Evolutionary conservation across 2,888 invertebrate species (phyloP), one percentile per base, ranked within the genome.

Genomic region (Dermolepida albohirtum): DNA sequence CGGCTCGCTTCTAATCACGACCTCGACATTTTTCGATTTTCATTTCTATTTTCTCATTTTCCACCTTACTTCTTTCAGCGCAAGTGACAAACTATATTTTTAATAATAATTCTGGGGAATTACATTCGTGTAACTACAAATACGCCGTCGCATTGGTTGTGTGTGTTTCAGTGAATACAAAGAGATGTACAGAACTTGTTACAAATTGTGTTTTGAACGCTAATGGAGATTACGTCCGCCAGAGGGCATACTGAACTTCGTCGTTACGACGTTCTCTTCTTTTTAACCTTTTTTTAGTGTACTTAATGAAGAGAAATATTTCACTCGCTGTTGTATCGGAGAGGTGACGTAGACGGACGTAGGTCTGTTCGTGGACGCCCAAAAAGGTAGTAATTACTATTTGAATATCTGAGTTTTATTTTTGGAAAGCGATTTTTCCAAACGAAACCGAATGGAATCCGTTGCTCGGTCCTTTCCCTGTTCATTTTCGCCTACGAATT

Each of bases 221-320:
- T 44, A 59, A 59, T 59, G 44, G 29, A 59, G 59, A 59, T 59
- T 59, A 59, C 47, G 34, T 59, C 40, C 57, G 10, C 44, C 12
- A 22, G 57, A 27, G 43, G 57, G 39, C 34, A 7, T 27, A 16
- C 6, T 11, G 6, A 7, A 16, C 55, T 10, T 17, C 27, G 22
- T 41, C 55, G 54, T 16, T 16, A 17, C 12, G 17, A n/a, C 55
- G 22, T n/a, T 22, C 22, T 47, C 47, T 47, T 66, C 16, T 55
- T 66, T 59, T 57, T 55, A 40, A 11, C n/a, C 47, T 47, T 65
- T 49, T 47, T 39, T 39, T 40, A n/a, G 16, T 14, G 50, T 34
- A 44, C 55, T 66, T 66, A 66, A 66, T 66, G 66, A 66, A 66
- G 49, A 40, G 47, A 47, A 66, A 66, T 66, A 66, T 66, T 66